Conservation (phyloP, 1,140 invertebrate species). For the Cheumatopsyche charites region DNA sequence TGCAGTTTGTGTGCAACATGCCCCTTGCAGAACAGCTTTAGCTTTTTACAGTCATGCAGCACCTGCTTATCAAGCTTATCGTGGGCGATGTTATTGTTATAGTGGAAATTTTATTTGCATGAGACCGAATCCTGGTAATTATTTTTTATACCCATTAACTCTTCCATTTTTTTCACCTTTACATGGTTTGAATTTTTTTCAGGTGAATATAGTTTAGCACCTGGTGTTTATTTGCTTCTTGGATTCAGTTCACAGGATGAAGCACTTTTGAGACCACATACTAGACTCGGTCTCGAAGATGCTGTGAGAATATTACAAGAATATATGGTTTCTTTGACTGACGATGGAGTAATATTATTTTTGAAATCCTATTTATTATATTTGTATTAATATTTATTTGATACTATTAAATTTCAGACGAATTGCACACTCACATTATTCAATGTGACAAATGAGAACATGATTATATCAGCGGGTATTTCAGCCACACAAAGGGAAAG, state of each 20-base stretch:
- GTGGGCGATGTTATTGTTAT: constrained; percentile 88
- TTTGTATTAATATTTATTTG: neutral
- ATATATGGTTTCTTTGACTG: constrained; percentile 72
- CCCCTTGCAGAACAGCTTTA: constrained; percentile 82
- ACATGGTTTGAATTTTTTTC: constrained; percentile 49
- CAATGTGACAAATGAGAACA: constrained; percentile 84
- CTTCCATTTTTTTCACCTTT: neutral
- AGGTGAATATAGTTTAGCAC: constrained; percentile 78
- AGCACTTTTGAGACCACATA: constrained; percentile 77
- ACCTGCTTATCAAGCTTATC: constrained; percentile 85
- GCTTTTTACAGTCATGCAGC: constrained; percentile 89
- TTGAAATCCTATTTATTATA: constrained; percentile 1
- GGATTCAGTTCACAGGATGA: constrained; percentile 89
- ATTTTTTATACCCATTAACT: neutral
- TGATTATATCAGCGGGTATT: constrained; percentile 82
- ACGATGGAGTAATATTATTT: constrained; percentile 68
- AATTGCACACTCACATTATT: constrained; percentile 82
- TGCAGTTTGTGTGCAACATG: constrained; percentile 82
- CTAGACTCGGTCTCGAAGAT: constrained; percentile 79
- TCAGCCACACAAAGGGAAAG: constrained; percentile 68
- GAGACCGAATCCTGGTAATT: constrained; percentile 78
- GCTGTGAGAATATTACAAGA: constrained; percentile 78
- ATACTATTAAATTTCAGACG: constrained; percentile 64
- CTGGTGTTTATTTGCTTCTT: constrained; percentile 84
- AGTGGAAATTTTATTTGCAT: constrained; percentile 90